These are phyloP conservation scores for Cheilosia impressa DNA, from an alignment of 2,888 invertebrate genomes.

Conservation along the genomic window DNA sequence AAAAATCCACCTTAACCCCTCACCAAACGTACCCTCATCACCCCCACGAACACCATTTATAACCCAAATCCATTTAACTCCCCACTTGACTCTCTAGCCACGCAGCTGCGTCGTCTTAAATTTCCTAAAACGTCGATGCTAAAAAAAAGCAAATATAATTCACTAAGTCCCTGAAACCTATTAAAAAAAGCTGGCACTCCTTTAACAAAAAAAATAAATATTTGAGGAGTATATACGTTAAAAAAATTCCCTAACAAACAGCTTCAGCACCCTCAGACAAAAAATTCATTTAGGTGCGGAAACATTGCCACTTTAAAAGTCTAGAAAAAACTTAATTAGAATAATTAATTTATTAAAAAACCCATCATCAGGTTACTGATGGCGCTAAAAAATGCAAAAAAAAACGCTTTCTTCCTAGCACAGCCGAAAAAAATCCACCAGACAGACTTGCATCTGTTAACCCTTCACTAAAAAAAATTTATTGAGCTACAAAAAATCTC, in stretches of 20 bases:
- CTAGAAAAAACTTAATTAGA: conserved; percentile 70
- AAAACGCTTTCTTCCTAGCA: not conserved
- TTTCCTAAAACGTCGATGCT: conserved; percentile 25
- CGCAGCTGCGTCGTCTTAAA: conserved; percentile 69
- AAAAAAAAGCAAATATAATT: conserved; percentile 37
- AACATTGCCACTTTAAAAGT: conserved; percentile 48
- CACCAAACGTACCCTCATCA: conserved; percentile 29
- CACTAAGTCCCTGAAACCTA: conserved; percentile 27
- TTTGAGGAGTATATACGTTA: not conserved
- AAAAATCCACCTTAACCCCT: conserved; percentile 24
- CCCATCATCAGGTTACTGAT: conserved; percentile 51
- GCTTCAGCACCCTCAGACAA: conserved; percentile 33
- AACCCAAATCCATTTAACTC: conserved; percentile 59
- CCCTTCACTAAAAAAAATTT: conserved; percentile 47
- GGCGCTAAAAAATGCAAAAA: conserved; percentile 22
- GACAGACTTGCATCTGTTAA: conserved; percentile 63
- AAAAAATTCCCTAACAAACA: conserved; percentile 40
- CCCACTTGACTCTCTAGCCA: conserved; percentile 64
- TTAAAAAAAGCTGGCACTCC: conserved; percentile 30
- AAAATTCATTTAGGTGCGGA: conserved; percentile 39
- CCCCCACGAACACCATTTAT: conserved; percentile 34
- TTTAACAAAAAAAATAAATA: not conserved
- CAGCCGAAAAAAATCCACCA: conserved; percentile 8
- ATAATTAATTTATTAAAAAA: conserved; percentile 73
- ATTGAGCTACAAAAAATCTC: conserved; percentile 45